A percentile compares a stretch with the other conserved stretches of the same genome.
Evolutionary conservation across 2,113 vertebrate species (phyloP).

Genomic region (Aix galericulata): DNA sequence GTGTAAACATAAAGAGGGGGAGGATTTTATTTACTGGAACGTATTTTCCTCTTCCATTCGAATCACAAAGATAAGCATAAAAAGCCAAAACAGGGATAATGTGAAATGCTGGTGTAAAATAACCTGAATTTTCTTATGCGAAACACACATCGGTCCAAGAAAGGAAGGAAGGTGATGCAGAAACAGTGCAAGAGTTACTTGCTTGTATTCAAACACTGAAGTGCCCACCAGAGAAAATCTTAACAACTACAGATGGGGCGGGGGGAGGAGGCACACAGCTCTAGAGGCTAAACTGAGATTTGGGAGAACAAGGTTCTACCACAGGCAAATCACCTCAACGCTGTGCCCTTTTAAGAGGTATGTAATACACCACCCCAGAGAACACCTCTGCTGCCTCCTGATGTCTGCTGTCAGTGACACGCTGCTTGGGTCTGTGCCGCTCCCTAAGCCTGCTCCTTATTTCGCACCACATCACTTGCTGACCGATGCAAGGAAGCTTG

Average conservation of each 20-base stretch:
- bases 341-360: neutral
- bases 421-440: neutral
- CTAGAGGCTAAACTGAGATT: neutral
- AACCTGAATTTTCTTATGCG: neutral
- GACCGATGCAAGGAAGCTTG: neutral
- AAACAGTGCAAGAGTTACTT: neutral
- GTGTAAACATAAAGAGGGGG: fast-evolving
- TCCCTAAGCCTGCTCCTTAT: neutral
- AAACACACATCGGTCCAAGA: neutral
- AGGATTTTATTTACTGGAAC: neutral
- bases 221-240: neutral
- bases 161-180: neutral
- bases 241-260: neutral
- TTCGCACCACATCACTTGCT: neutral
- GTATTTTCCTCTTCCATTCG: neutral
- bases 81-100: neutral
- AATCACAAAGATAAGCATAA: neutral
- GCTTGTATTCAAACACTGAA: neutral
- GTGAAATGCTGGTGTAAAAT: neutral
- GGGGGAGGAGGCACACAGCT: neutral
- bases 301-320: neutral
- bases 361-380: neutral
- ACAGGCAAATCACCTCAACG: neutral
- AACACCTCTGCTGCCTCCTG: neutral
- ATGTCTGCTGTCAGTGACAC: no score